phyloP scores from a whole-genome alignment of 2,888 invertebrate species.

The Drosophila nigricruria region DNA sequence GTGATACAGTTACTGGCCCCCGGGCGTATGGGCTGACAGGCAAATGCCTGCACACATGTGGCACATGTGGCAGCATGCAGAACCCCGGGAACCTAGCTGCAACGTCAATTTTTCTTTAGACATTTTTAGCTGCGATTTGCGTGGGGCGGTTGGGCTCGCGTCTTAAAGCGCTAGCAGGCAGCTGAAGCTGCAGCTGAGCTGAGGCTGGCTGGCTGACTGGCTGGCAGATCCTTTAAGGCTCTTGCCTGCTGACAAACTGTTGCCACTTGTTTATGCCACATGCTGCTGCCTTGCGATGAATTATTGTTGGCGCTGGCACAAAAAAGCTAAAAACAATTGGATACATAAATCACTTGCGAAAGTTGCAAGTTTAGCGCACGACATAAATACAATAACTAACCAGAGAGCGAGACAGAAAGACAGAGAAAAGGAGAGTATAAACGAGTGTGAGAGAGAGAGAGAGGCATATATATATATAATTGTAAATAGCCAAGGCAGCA shows the following conservation, averaged over 20 bases:
- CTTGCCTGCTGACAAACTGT: conserved; percentile 74
- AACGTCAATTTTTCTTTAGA: conserved; percentile 56
- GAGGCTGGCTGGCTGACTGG: conserved; percentile 28
- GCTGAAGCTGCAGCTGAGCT: conserved; percentile 42
- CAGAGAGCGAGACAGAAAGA: conserved; percentile 62
- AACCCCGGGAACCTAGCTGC: conserved; percentile 27
- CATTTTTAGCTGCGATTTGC: conserved; percentile 66
- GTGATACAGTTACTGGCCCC: conserved; percentile 56
- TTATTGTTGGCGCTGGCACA: conserved; percentile 72
- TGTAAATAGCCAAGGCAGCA: conserved; percentile 72
- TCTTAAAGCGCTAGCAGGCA: conserved; percentile 54
- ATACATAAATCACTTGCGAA: conserved; percentile 77
- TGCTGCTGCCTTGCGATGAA: conserved; percentile 67
- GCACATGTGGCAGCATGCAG: conserved; percentile 39
- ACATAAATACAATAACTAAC: conserved; percentile 81
- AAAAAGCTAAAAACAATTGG: conserved; percentile 72
- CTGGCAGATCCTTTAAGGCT: conserved; percentile 63
- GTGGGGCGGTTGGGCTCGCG: conserved; percentile 24
- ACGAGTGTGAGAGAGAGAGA: conserved; percentile 46
- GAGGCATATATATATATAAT: conserved; percentile 69
- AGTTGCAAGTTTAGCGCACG: conserved; percentile 77
- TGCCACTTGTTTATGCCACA: conserved; percentile 79
- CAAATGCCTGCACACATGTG: conserved; percentile 52
- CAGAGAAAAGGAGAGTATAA: conserved; percentile 2
- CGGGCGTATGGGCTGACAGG: conserved; percentile 32